Percentiles rank a stretch among this genome's conserved stretches.
Conservation (phyloP, 2,113 vertebrate species). For the Pungitius pungitius region DNA sequence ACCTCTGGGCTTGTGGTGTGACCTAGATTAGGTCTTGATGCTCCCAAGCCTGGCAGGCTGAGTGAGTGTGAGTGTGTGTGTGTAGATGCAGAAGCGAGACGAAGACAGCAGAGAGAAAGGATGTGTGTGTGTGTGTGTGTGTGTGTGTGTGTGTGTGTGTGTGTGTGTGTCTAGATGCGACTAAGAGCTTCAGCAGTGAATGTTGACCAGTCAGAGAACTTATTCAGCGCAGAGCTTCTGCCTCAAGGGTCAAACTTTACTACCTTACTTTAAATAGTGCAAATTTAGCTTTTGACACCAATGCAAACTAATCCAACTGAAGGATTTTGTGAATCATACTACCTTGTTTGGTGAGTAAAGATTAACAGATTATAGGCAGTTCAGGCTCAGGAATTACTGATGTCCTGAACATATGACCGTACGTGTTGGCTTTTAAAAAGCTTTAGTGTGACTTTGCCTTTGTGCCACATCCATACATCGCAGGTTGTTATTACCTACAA, state of each 20-base stretch:
- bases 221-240: constrained; percentile 32
- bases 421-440: background rate
- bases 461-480: background rate
- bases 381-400: background rate
- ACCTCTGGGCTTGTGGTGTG: constrained; percentile 75
- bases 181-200: constrained; percentile 63
- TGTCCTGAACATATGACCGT: constrained; percentile 17
- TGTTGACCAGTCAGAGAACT: constrained; percentile 16
- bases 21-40: constrained; percentile 78
- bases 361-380: constrained; percentile 32
- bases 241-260: constrained; percentile 32
- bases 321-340: constrained; percentile 24
- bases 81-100: constrained; percentile 23
- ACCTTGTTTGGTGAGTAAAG: background rate
- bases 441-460: constrained; percentile 1
- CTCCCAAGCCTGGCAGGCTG: constrained; percentile 66
- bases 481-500: constrained; percentile 17
- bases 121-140: background rate
- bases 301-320: no score
- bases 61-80: constrained; percentile 6
- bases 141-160: constrained; percentile 2
- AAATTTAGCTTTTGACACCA: no score
- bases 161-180: constrained; percentile 19
- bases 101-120: constrained; percentile 16
- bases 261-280: no score